Evolutionary conservation across 2,888 invertebrate species (phyloP), one percentile per base, ranked within the genome.

Genomic region (Iselma pallidipennis): DNA sequence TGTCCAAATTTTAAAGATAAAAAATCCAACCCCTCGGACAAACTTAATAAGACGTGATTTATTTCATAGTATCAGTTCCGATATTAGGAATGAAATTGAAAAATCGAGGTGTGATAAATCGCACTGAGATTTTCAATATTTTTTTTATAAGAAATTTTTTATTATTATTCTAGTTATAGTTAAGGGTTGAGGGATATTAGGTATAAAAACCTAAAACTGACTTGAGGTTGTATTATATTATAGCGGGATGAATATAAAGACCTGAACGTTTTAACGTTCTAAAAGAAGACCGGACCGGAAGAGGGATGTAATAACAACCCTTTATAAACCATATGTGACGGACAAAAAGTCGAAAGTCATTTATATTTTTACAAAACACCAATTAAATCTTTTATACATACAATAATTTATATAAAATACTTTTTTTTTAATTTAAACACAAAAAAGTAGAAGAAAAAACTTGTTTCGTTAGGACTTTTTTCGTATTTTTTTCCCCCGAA

Each of bases 281-380:
- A 68, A 68, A 21, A 42, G 45, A 23, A 45, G 21, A 21, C 45
- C 23, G 59, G 63, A 67, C 76, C 77, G 76, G 78, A 76, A 78
- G 73, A 71, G 76, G 76, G 77, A 75, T 76, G 75, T 77, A 76
- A 76, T 78, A 76, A 78, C 76, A 74, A 76, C 74, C 76, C 75
- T 71, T 75, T 73, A 72, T 74, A 74, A 72, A 69, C 78, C 77
- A 77, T 77, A 78, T 78, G 77, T 74, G 77, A 59, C 63, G 57
- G 64, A 74, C 68, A 75, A 75, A 76, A 76, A 74, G 69, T 51
- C 51, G 49, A 48, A 23, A 66, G 66, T 69, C 70, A 70, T 70
- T 69, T 68, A 69, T 65, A 61, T 67, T 65, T 67, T 65, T 45
- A 45, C 23, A 45, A 61, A 57, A 66, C 66, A 61, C 56, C 64